These are phyloP conservation scores for Tinamus major DNA, from an alignment of 2,797 vertebrate species.

Conservation along the genomic window DNA sequence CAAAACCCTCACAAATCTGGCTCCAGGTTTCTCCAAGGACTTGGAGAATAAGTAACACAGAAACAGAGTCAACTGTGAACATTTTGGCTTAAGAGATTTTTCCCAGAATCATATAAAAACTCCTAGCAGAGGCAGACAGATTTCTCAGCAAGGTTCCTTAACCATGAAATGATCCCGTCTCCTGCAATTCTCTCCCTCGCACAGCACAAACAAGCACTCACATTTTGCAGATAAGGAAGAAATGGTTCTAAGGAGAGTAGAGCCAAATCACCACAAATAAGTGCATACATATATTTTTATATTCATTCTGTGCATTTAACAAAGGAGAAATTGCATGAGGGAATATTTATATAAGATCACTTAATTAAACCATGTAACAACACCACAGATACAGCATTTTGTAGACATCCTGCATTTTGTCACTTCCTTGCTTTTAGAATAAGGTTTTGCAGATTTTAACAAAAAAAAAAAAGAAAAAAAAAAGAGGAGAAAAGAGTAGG, in stretches of 20 bases:
- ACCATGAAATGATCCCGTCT: background rate
- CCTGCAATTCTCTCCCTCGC: background rate
- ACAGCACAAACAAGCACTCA: background rate
- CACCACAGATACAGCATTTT: background rate
- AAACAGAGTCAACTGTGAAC: background rate
- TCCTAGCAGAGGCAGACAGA: background rate
- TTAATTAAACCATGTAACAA: background rate
- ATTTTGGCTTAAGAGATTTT: background rate
- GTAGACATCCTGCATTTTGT: background rate
- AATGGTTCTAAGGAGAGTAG: background rate
- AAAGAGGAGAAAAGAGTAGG: rapidly evolving
- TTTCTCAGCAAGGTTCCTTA: background rate
- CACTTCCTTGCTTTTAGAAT: background rate
- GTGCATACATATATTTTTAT: background rate
- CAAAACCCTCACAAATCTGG: background rate
- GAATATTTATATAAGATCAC: background rate
- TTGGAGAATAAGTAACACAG: background rate
- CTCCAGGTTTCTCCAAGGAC: background rate
- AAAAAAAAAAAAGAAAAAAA: background rate
- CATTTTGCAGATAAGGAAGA: background rate
- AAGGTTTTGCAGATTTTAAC: background rate
- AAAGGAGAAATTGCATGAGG: background rate
- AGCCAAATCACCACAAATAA: background rate
- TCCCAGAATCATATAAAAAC: background rate
- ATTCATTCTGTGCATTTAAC: background rate